Evolutionary conservation across 2,113 vertebrate genomes (phyloP), one percentile per base, ranked within the genome.

Genomic region (Shinisaurus crocodilurus): DNA sequence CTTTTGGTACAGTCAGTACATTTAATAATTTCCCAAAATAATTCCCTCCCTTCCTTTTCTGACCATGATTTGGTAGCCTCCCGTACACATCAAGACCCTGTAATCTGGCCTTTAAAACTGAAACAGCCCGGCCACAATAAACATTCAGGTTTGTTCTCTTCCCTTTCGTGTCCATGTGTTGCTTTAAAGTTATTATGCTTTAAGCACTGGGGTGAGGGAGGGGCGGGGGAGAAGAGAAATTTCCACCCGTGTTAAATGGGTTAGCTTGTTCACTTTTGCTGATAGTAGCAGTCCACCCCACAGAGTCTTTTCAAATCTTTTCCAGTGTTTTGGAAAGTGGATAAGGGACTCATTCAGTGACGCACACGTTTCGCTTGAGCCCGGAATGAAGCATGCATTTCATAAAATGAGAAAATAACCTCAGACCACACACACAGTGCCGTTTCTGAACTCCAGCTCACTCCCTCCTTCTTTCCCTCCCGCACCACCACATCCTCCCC

Each of bases 291-390:
- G 93, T 96, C 94, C 95, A 94, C 97, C 97, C 96, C 96, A 96
- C 94, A 93, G 95, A 95, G 95, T 82, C 88, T 91, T 96, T 97
- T 97, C 95, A 96, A 96, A 94, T 93, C 93, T 91, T 75, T 93
- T 74, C 91, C 92, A 93, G 94, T 96, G 95, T 96, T 97, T 96
- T 96, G 96, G 95, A 96, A 97, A 96, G 95, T 95, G 97, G 97
- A 97, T 97, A 98, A 97, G 97, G 96, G 94, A 94, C 95, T 96
- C 96, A 97, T 97, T 98, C 95, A 98, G 94, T 94, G 96, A 97
- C 90, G 18, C 83, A 95, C 80, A 94, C 94, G 93, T 96, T 92
- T 92, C 92, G 93, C 91, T 84, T 7, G 92, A 96, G 96, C 96
- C 96, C 96, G 92, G 96, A 97, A 97, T 92, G 94, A 97, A 96